These are phyloP conservation scores for Leuctra nigra DNA, from an alignment of 2,888 invertebrate genomes.

Conservation along the genomic window DNA sequence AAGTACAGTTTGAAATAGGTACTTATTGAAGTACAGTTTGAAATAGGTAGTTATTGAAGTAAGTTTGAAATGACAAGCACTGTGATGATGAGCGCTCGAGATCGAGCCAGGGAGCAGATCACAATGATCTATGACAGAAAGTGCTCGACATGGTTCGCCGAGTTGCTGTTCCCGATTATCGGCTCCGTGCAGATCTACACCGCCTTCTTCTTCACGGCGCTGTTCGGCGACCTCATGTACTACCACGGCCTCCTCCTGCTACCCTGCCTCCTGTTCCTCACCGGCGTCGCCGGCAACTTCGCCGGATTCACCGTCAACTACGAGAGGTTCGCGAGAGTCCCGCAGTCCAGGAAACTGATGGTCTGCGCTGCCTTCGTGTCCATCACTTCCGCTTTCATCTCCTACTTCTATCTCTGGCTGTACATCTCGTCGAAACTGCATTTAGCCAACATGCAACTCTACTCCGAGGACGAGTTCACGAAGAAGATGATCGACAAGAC, in stretches of 20 bases:
- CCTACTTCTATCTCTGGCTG: neutral
- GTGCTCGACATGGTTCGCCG: neutral
- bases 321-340: neutral
- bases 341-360: neutral
- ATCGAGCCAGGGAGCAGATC: too few relatives aligned
- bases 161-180: neutral
- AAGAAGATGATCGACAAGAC: constrained; percentile 9
- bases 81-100: too few relatives aligned
- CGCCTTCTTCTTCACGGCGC: neutral
- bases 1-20: too few relatives aligned
- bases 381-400: neutral
- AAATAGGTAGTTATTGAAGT: too few relatives aligned
- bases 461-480: neutral
- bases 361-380: neutral
- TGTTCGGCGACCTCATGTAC: neutral
- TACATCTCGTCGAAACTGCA: neutral
- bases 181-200: neutral
- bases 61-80: too few relatives aligned
- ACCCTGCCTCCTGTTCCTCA: neutral
- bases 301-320: neutral
- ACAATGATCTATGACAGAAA: too few relatives aligned
- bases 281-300: neutral
- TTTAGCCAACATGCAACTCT: neutral
- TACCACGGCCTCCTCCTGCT: neutral
- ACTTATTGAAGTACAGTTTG: too few relatives aligned